A percentile compares a stretch with the other conserved stretches of the same genome.
phyloP scores from a whole-genome alignment of 2,113 vertebrate species.

The Cariama cristata region DNA sequence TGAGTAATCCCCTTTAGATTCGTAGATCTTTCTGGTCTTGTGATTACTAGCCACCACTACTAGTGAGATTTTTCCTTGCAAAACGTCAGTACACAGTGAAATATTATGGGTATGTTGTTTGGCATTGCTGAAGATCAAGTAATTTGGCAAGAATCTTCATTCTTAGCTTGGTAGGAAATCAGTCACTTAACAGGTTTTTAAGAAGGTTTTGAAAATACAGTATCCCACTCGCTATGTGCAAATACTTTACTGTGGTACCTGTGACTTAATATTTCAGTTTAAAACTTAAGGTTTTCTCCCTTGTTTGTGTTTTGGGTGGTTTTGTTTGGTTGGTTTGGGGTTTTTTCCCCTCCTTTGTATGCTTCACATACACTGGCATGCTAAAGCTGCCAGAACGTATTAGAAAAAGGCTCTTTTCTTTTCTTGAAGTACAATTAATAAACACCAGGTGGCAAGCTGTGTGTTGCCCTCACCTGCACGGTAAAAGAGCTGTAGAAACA shows the following conservation, averaged over 20 bases:
- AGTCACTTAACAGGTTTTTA: neutral
- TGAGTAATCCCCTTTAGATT: neutral
- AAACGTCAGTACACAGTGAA: neutral
- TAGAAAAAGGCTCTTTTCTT: neutral
- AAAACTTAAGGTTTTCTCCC: neutral
- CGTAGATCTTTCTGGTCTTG: neutral
- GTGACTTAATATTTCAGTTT: neutral
- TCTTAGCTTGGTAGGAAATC: neutral
- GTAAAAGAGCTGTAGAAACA: neutral
- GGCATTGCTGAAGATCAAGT: neutral
- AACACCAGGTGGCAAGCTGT: conserved; percentile 42
- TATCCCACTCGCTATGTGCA: neutral
- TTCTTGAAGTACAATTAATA: neutral
- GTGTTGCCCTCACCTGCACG: accelerated
- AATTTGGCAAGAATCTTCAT: neutral
- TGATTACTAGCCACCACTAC: neutral
- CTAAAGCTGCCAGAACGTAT: neutral
- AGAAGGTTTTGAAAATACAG: neutral
- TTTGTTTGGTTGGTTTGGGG: neutral
- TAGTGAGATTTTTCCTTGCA: neutral
- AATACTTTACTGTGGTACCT: neutral
- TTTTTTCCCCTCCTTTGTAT: neutral
- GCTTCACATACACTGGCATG: neutral
- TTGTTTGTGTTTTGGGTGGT: neutral
- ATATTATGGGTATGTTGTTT: neutral